phyloP scores from a whole-genome alignment of 2,888 invertebrate species.

The Philaethria dido region DNA sequence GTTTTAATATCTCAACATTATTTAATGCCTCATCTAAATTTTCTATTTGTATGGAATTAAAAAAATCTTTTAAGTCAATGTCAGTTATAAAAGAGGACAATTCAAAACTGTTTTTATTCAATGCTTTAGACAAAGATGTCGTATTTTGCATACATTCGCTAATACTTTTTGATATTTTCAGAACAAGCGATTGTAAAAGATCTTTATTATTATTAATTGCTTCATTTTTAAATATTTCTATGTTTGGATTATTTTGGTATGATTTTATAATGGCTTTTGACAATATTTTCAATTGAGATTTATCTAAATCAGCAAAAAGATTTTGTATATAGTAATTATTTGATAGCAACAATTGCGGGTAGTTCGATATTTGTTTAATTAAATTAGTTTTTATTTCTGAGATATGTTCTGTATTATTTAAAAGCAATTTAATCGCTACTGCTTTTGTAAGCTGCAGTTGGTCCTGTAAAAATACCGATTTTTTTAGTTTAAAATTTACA shows the following conservation, averaged over 20 bases:
- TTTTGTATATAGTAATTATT: conserved; percentile 57
- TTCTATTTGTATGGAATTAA: conserved; percentile 50
- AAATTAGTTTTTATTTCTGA: conserved; percentile 59
- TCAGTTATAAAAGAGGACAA: conserved; percentile 58
- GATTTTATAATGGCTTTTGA: conserved; percentile 65
- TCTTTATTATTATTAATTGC: conserved; percentile 58
- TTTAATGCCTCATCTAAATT: conserved; percentile 54
- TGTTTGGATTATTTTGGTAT: conserved; percentile 50
- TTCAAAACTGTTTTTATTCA: conserved; percentile 63
- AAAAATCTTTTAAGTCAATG: conserved; percentile 54
- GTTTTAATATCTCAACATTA: conserved; percentile 62
- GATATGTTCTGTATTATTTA: conserved; percentile 47
- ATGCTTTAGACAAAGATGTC: conserved; percentile 60
- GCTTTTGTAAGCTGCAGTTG: conserved; percentile 65
- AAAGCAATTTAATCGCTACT: conserved; percentile 58
- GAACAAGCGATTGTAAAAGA: conserved; percentile 59
- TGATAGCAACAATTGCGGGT: conserved; percentile 52
- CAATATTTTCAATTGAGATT: conserved; percentile 57
- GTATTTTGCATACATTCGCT: conserved; percentile 62
- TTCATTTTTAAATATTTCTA: conserved; percentile 55
- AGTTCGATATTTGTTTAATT: conserved; percentile 58
- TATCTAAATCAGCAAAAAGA: conserved; percentile 62
- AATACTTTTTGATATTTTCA: conserved; percentile 64
- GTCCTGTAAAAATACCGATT: conserved; percentile 58
- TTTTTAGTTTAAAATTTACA: too few relatives aligned